Conservation (phyloP, 2,888 invertebrate species). For the Hyles lineata region DNA sequence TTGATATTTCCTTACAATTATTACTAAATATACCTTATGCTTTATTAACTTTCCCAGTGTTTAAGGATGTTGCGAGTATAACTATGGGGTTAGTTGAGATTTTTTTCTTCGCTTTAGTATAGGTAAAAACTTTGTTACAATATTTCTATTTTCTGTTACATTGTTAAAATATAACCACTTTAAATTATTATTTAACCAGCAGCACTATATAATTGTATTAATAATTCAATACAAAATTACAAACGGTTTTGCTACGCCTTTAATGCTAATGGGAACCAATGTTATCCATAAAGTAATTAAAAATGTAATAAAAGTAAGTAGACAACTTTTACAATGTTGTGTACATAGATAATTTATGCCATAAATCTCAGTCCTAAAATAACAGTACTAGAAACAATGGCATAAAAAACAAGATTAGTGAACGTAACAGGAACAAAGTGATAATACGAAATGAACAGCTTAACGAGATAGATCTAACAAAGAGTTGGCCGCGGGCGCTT, state of each 20-base stretch:
- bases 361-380: not conserved
- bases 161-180: not conserved
- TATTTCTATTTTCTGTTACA: not conserved
- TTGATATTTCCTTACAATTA: conserved; percentile 32
- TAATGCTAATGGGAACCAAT: conserved; percentile 1
- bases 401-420: not conserved
- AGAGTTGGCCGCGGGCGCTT: conserved; percentile 51
- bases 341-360: not conserved
- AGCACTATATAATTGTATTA: not conserved
- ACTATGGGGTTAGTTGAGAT: conserved; percentile 32
- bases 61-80: conserved; percentile 40
- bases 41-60: conserved; percentile 33
- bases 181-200: not conserved
- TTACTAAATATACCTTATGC: conserved; percentile 21
- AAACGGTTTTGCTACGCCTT: not conserved
- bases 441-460: conserved; percentile 49
- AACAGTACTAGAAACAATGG: not conserved
- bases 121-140: not conserved
- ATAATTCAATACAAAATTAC: not conserved
- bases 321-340: not conserved
- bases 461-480: conserved; percentile 54
- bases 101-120: conserved; percentile 31
- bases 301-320: not conserved
- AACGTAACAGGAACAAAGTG: conserved; percentile 20
- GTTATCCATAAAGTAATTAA: not conserved